Conservation (phyloP, 2,797 vertebrate genomes). For the Chaetophractus vellerosus region DNA sequence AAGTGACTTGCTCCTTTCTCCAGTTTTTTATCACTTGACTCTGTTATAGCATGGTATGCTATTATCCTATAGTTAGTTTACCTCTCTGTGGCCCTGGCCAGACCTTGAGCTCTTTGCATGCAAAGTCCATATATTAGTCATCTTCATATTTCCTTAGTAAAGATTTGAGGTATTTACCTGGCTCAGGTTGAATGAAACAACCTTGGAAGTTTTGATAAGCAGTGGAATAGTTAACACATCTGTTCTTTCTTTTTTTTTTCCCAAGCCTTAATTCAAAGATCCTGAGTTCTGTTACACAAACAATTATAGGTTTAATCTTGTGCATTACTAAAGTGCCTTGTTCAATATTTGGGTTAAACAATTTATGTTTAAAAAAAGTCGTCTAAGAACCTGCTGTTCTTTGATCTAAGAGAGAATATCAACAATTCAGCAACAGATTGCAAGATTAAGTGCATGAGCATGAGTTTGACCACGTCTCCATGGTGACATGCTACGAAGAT, state of each 20-base stretch:
- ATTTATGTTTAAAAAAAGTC: slow-evolving; percentile 48
- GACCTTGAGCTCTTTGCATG: not conserved
- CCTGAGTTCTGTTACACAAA: not conserved
- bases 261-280: slow-evolving; percentile 52
- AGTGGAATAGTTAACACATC: not conserved
- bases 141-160: not conserved
- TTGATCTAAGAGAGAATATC: slow-evolving; percentile 51
- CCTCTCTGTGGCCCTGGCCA: not conserved
- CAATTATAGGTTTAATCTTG: slow-evolving; percentile 6
- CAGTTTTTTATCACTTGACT: not conserved
- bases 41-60: not conserved
- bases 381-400: slow-evolving; percentile 42
- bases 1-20: not conserved
- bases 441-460: slow-evolving; percentile 1
- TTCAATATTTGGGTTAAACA: not conserved
- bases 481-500: not conserved
- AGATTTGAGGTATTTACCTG: not conserved
- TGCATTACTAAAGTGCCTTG: not conserved
- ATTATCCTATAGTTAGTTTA: not conserved
- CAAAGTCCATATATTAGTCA: slow-evolving; percentile 25
- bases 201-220: not conserved
- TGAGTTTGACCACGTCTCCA: slow-evolving; percentile 36
- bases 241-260: slow-evolving; percentile 4
- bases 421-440: slow-evolving; percentile 36
- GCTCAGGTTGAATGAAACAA: slow-evolving; percentile 19